Conservation (phyloP, 2,113 vertebrate genomes). For the Sebastes schlegelii region DNA sequence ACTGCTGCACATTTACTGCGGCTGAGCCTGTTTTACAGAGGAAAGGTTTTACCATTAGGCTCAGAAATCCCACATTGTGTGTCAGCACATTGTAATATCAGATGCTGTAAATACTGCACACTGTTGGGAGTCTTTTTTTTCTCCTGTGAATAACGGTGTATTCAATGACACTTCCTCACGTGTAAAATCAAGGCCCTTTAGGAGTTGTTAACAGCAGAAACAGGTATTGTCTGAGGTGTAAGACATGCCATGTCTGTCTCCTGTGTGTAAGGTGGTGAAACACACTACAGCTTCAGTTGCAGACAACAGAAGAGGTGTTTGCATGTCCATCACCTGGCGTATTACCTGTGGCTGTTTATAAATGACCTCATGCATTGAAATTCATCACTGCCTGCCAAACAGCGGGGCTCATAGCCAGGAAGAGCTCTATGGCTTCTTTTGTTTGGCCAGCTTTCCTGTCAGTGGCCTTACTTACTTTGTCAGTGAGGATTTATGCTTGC, state of each 20-base stretch:
- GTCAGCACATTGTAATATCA: constrained; percentile 55
- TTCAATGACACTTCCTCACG: constrained; percentile 33
- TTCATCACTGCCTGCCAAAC: constrained; percentile 44
- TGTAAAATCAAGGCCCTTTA: constrained; percentile 24
- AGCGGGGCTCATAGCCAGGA: constrained; percentile 33
- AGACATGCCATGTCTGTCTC: constrained; percentile 26
- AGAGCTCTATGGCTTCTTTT: constrained; percentile 43
- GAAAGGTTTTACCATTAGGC: constrained; percentile 49
- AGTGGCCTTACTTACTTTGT: constrained; percentile 51
- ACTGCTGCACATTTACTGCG: constrained; percentile 20
- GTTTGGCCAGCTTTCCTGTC: constrained; percentile 47
- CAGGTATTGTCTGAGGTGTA: constrained; percentile 39
- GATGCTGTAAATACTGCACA: constrained; percentile 43
- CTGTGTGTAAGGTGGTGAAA: constrained; percentile 41
- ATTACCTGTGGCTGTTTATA: constrained; percentile 46
- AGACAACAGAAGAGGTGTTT: not conserved
- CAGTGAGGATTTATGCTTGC: constrained; percentile 47
- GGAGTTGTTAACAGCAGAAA: constrained; percentile 44
- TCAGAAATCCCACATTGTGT: constrained; percentile 46
- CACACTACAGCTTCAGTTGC: constrained; percentile 7
- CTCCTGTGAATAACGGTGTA: constrained; percentile 23
- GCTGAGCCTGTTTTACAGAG: constrained; percentile 36
- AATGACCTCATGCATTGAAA: constrained; percentile 33
- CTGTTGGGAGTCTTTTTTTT: constrained; percentile 13
- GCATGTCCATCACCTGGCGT: constrained; percentile 13